phyloP scores from a whole-genome alignment of 2,888 invertebrate species.

The Druceiella hillmani region DNA sequence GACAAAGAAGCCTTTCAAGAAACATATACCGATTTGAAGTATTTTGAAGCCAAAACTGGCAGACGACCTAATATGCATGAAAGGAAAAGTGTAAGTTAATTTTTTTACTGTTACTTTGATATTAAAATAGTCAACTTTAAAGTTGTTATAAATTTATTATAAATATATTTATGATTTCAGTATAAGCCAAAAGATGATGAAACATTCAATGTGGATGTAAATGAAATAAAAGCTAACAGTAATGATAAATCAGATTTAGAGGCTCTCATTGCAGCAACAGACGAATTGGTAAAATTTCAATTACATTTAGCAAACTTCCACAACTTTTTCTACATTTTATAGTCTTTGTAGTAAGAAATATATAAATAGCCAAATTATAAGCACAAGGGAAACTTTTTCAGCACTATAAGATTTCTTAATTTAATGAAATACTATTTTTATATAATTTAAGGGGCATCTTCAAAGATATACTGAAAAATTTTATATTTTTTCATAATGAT shows the following conservation, averaged over 20 bases:
- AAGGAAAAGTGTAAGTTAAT: constrained; percentile 35
- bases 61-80: constrained; percentile 47
- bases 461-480: too few species aligned
- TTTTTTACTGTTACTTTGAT: background rate
- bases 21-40: constrained; percentile 75
- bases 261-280: constrained; percentile 57
- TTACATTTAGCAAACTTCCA: constrained; percentile 23
- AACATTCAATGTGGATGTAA: constrained; percentile 42
- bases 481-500: too few species aligned
- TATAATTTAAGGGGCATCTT: too few species aligned
- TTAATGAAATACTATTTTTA: too few species aligned
- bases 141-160: too few species aligned
- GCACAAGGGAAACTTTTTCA: too few species aligned
- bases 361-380: too few species aligned
- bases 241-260: constrained; percentile 54
- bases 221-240: constrained; percentile 38
- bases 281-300: constrained; percentile 48
- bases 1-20: constrained; percentile 74
- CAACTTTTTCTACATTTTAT: too few species aligned
- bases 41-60: constrained; percentile 75
- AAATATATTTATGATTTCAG: constrained; percentile 28
- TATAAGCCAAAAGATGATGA: constrained; percentile 48
- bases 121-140: constrained; percentile 7
- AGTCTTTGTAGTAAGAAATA: too few species aligned
- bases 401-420: too few species aligned